Evolutionary conservation across 2,113 vertebrate species (phyloP), one percentile per base, ranked within the genome.

Genomic region (Cathartes aura): DNA sequence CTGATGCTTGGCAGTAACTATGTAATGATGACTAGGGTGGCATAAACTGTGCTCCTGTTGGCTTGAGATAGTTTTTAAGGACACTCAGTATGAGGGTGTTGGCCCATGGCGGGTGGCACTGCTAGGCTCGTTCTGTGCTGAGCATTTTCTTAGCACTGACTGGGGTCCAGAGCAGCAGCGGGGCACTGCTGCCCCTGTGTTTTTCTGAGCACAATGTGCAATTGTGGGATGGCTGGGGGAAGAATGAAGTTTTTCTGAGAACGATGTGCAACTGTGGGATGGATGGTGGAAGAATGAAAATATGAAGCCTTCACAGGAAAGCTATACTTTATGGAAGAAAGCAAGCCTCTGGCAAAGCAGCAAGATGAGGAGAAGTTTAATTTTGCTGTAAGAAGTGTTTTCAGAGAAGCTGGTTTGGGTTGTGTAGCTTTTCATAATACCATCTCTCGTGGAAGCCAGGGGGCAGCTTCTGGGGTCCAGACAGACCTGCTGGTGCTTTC

Each of bases 211-310:
- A 45, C 0, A 0, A 11, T n/a, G 13, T 72, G 12, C 17, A 52
- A 2, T 27, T 32, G 27, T 22, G 62, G 40, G 21, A 9, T 48
- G 34, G 40, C 34, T 78, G 14, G 9, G 12, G 22, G 8, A 34
- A 78, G 23, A 58, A n/a, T 15, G 17, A 86, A 64, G 17, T 11
- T 45, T 59, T 45, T 30, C 68, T 73, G 70, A 53, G 74, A 64
- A 45, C 0, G 0, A 11, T n/a, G 13, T 72, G 12, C 17, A 52
- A 2, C 32, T 32, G 27, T 22, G 62, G 40, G 21, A 9, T 48
- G 34, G 40, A 30, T 78, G 14, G 9, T 11, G 22, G 8, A 34
- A 78, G 23, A 58, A n/a, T 15, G 17, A 86, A 64, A 58, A 70
- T 66, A 76, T 1, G 19, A 85, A 80, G 17, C 24, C 29, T 82